Evolutionary conservation across 2,888 invertebrate genomes (phyloP), one percentile per base, ranked within the genome.

Genomic region (Alsophila aescularia): DNA sequence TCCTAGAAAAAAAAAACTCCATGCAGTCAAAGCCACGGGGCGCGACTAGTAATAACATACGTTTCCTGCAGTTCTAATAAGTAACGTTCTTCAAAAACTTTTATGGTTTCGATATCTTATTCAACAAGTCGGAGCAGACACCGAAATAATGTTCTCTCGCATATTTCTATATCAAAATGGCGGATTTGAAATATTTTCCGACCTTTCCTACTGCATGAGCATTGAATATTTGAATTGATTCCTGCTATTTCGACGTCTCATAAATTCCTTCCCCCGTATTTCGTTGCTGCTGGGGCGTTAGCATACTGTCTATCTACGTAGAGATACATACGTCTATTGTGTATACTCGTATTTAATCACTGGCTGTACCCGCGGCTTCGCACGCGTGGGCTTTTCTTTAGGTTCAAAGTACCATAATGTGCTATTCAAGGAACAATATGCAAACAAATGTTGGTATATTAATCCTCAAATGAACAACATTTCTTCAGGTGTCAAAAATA

Each of bases 121-220:
- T 54, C 21, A 60, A 53, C 34, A 50, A 56, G 49, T 52, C 35
- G n/a, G 39, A 42, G 41, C 8, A 58, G 42, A 43, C 15, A 12
- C 58, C 55, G 37, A 63, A 67, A 67, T 61, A 56, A 47, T 52
- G 52, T 31, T 42, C 44, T 37, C 41, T 45, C 41, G 1, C 47
- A 49, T 62, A 66, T 63, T 67, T 62, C 55, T 49, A 52, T 57
- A 41, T 44, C 59, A 34, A 66, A 61, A 62, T 61, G 56, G 62
- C 56, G 58, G 59, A 55, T 69, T 60, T 65, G 68, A 72, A 72
- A 69, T 69, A 70, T 70, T 69, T 64, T 55, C 64, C 50, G 57
- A 63, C 59, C 37, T 58, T 64, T 60, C 58, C 36, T 39, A 59
- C 52, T 50, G 52, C 62, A 56, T 67, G 62, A 51, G 44, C 27